Evolutionary conservation across 2,888 invertebrate genomes (phyloP), one percentile per base, ranked within the genome.

Genomic region (Tortrix viridana): DNA sequence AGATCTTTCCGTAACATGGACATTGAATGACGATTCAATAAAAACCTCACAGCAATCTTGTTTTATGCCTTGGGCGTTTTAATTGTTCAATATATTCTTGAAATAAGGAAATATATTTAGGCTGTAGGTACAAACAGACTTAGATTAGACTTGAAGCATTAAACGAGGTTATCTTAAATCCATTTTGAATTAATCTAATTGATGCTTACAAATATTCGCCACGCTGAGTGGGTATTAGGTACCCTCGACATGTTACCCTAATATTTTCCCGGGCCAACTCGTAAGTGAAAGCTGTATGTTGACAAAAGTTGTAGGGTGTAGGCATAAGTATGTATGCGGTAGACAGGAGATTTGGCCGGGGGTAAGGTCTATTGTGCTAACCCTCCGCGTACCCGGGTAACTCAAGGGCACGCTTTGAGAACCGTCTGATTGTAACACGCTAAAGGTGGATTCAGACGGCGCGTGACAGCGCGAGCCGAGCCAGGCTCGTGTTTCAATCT

Each of bases 301-400:
- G 63, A 63, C 57, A 63, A 63, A 63, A 58, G 63, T 63, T 63
- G 58, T 55, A 55, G 16, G 23, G 18, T 26, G 54, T 63, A 63
- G 56, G 64, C 59, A 62, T 65, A 66, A 59, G 67, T 69, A 70
- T 71, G 67, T 72, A 67, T 43, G 65, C 66, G 70, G 68, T 71
- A 76, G 71, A 72, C 73, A 74, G 71, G 82, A 84, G 86, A 86
- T 88, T 88, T 84, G 73, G 84, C 73, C 76, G 81, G 77, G 88
- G 89, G 85, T 81, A 77, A 81, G 82, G 80, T 82, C 86, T 78
- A 88, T 91, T 91, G 89, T 91, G 79, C 80, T 80, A 82, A 88
- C 90, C 90, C 90, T 89, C 89, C 85, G 85, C 82, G 74, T 74
- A 74, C 74, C 69, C 81, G 84, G 84, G 79, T 77, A 75, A 79